phyloP scores from a whole-genome alignment of 2,797 vertebrate genomes.

The Smutsia temminckii region DNA sequence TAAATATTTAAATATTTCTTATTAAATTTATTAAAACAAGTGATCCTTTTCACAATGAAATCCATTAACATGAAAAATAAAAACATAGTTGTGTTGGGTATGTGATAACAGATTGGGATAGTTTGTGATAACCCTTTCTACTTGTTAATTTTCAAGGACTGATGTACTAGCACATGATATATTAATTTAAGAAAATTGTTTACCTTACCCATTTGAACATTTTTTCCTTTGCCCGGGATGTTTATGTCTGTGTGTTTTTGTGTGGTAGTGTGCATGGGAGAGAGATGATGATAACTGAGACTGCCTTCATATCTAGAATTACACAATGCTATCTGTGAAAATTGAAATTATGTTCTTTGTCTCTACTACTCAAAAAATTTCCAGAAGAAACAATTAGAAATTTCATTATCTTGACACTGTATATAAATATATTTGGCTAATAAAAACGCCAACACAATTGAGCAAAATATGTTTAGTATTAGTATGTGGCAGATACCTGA shows the following conservation, averaged over 20 bases:
- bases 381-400: not conserved
- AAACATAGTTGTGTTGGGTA: not conserved
- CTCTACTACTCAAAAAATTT: not conserved
- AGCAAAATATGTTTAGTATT: not conserved
- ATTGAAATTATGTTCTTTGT: not conserved
- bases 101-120: not conserved
- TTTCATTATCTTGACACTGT: not conserved
- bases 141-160: not conserved
- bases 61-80: conserved; percentile 9
- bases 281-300: not conserved
- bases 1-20: not conserved
- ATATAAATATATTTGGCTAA: not conserved
- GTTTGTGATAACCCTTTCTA: not conserved
- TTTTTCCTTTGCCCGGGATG: not conserved
- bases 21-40: not conserved
- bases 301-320: not conserved
- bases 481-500: not conserved
- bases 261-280: not conserved
- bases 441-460: not conserved
- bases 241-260: not conserved
- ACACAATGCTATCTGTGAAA: not conserved
- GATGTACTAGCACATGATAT: not conserved
- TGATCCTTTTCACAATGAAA: not conserved
- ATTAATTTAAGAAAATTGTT: not conserved
- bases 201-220: not conserved